Base-by-base conservation (phyloP, 2,113 vertebrate species). In the Bambusicola thoracicus region DNA sequence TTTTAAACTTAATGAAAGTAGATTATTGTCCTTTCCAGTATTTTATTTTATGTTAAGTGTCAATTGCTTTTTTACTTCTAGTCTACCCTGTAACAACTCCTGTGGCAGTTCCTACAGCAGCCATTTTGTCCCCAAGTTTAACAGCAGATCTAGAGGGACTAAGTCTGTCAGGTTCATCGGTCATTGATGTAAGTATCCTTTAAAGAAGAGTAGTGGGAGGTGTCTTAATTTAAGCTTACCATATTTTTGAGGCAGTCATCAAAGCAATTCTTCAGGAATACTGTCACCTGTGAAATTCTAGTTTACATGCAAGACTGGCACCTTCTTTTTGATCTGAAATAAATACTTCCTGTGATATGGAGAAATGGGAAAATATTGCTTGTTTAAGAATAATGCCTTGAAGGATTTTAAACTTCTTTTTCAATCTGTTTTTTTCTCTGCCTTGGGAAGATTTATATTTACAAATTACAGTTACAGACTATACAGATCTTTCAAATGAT, bases 111-210 rank as follows among this genome's bases (percentile, higher is more conserved):
- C 97, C 98, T 66, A 97, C 94, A 68, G 74, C 98, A 76, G 84
- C 96, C 51, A 61, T 97, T 93, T 65, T 99, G 73, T 98, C 98
- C 82, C 96, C 98, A 2, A 98, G 98, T 86, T 95, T 99, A 94
- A 93, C 98, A 92, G 98, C 98, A 27, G 99, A 99, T 97, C 98
- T 99, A 18, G 98, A 99, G 93, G 99, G 99, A 72, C 98, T 99
- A 69, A 98, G 98, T 62, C 98, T 99, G 49, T 98, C 98, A 12
- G 94, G 94, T 86, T 94, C 98, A 83, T 97, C 98, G 24, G 70
- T 98, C 94, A 97, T 99, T 91, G 98, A 97, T 94, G 99, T 99
- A 93, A 98, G 98, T 98, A 73, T 40, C n/a, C 48, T 95, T 75
- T 73, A 78, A 63, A 93, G 92, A 63, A 5, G 30, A 6, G 4